These are phyloP conservation scores for Carollia perspicillata DNA, from an alignment of 2,113 vertebrate species.

Conservation along the genomic window DNA sequence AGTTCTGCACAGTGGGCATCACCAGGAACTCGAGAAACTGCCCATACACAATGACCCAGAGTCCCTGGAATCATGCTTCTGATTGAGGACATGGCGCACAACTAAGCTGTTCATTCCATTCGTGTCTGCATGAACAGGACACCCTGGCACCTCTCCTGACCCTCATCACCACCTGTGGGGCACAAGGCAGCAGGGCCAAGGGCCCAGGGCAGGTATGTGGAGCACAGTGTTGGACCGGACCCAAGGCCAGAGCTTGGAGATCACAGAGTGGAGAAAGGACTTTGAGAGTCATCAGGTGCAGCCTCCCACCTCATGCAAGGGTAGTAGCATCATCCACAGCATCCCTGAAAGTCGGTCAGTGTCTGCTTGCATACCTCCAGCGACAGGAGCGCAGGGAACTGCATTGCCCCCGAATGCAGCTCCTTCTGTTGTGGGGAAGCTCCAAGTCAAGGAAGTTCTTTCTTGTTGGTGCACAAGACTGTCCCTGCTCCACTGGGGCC, in stretches of 20 bases:
- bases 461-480: background rate
- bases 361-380: background rate
- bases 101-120: constrained; percentile 28
- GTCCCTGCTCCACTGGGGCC: background rate
- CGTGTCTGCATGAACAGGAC: constrained; percentile 28
- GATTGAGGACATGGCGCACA: constrained; percentile 26
- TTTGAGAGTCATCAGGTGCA: background rate
- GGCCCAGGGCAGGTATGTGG: background rate
- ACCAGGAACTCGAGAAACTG: constrained; percentile 84
- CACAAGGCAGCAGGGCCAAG: background rate
- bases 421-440: background rate
- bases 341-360: background rate
- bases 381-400: background rate
- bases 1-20: constrained; percentile 80
- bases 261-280: background rate
- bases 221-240: background rate
- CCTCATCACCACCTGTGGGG: constrained; percentile 8
- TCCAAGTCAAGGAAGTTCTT: background rate
- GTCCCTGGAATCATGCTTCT: constrained; percentile 86
- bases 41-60: constrained; percentile 84
- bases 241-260: background rate
- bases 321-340: background rate
- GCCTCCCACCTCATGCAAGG: background rate
- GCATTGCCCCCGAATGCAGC: background rate
- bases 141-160: background rate